Evolutionary conservation across 2,113 vertebrate genomes (phyloP).

Genomic region (Scomber japonicus): DNA sequence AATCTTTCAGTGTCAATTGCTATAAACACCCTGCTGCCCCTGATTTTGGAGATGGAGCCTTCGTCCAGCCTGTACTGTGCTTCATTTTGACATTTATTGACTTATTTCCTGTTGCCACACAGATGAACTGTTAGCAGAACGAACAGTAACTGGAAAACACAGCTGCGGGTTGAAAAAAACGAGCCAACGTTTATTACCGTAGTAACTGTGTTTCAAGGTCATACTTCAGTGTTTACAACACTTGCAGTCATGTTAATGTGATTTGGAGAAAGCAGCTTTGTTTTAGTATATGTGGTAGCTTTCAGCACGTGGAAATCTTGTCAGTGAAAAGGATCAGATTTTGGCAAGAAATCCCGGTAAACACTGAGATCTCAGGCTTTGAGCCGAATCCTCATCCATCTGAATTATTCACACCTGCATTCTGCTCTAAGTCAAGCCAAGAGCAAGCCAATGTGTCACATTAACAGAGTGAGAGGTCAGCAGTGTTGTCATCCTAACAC

Average conservation of each 20-base stretch:
- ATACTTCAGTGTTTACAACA: conserved; percentile 29
- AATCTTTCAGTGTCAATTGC: too few relatives aligned
- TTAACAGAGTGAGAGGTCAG: conserved; percentile 30
- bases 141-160: conserved; percentile 15
- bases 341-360: neutral
- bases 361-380: conserved; percentile 9
- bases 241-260: neutral
- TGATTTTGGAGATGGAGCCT: neutral
- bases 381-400: neutral
- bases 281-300: neutral
- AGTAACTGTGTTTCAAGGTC: conserved; percentile 21
- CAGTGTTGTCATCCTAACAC: conserved; percentile 12
- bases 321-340: neutral
- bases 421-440: conserved; percentile 19
- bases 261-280: neutral
- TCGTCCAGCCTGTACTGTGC: neutral
- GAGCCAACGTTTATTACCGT: neutral
- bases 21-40: neutral
- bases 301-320: neutral
- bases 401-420: conserved; percentile 45
- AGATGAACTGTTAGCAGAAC: conserved; percentile 19
- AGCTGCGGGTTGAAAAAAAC: conserved; percentile 36
- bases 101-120: neutral
- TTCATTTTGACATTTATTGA: conserved; percentile 19
- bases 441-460: conserved; percentile 12